Evolutionary conservation across 2,113 vertebrate genomes (phyloP), one percentile per base, ranked within the genome.

Genomic region (Melanotaenia duboulayi): DNA sequence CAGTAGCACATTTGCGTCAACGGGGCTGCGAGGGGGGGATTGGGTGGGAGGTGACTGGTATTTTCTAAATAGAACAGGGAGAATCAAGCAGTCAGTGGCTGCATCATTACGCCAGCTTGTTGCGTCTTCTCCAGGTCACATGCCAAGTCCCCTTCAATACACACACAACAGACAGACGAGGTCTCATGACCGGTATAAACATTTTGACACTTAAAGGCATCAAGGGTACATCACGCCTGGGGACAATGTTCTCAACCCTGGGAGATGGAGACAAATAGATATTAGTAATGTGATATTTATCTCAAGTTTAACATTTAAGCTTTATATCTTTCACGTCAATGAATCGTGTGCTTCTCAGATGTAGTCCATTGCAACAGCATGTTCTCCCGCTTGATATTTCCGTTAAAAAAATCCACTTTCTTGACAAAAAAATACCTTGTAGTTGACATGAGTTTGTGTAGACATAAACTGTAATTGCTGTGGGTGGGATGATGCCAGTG

Each of bases 1-100:
- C 86, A 84, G 86, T 84, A 89, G 83, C 89, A 90, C 85, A 87
- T 90, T 90, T 92, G 87, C 89, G 68, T 92, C 91, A 92, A 82
- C 51, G 7, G 58, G 57, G 77, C 78, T 71, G 71, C 8, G 68
- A 86, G 74, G 83, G 85, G 76, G 85, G 28, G 74, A 90, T 85
- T 80, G 89, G 85, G 83, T 74, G 71, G 76, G 90, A 81, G 78
- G 86, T 66, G 77, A 80, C 74, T 81, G 79, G 54, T 67, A 82
- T 89, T 84, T 89, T 89, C 76, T 81, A 85, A 88, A 89, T 74
- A 85, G 69, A 82, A 85, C 69, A 73, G 68, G 57, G 14, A 76
- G 71, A 77, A 81, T 65, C 83, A 77, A 81, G 80, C 81, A 89
- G 85, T 90, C 76, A 78, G 50, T 42, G 80, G 84, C 80, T 76